These are phyloP conservation scores for Heterotilapia buettikoferi DNA, from an alignment of 2,113 vertebrate genomes.

Conservation along the genomic window DNA sequence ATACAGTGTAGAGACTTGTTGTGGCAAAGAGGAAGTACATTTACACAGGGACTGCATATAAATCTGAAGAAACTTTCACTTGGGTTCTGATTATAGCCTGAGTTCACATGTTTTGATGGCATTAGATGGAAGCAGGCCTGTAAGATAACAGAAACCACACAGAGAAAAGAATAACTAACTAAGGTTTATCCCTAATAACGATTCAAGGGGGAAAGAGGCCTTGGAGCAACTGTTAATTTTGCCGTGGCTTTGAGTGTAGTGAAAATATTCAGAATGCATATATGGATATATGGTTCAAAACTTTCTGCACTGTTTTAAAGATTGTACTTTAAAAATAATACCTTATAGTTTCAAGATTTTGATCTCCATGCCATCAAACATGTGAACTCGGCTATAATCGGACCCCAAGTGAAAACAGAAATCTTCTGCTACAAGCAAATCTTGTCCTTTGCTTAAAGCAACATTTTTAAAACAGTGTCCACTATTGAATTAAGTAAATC, in stretches of 20 bases:
- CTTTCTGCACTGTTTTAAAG: not conserved
- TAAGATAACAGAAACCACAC: not conserved
- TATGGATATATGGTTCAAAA: not conserved
- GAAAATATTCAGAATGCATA: not conserved
- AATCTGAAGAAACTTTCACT: not conserved
- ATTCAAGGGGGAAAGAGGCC: not conserved
- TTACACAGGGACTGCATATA: not conserved
- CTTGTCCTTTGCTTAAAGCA: not conserved
- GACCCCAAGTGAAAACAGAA: not conserved
- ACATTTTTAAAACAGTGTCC: not conserved
- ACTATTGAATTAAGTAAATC: rapidly evolving
- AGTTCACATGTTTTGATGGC: not conserved
- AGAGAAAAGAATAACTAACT: not conserved
- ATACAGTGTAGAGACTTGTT: not conserved
- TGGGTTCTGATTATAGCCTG: not conserved
- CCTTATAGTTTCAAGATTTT: not conserved
- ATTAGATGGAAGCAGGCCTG: not conserved
- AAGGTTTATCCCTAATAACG: not conserved
- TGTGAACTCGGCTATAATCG: not conserved
- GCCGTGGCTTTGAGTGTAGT: not conserved
- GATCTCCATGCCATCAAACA: not conserved
- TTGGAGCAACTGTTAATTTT: not conserved
- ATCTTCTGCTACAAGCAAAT: not conserved
- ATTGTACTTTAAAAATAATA: not conserved
- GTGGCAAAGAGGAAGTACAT: not conserved